Evolutionary conservation across 2,888 invertebrate species (phyloP), one percentile per base, ranked within the genome.

Genomic region (Hydrotaea cyrtoneurina): DNA sequence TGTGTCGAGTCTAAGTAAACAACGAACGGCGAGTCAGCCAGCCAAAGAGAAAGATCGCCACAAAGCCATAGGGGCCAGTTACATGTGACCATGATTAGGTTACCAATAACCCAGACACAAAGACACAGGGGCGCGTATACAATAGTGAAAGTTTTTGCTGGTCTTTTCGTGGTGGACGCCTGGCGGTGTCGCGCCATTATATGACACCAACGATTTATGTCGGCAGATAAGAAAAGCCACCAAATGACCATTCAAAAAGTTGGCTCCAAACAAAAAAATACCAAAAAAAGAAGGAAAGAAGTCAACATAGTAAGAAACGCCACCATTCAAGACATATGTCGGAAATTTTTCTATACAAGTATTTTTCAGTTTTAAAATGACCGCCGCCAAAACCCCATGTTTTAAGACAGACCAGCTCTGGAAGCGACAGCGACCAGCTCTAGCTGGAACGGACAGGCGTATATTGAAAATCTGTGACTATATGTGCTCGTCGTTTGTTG

Each of bases 121-220:
- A n/a, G 17, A 11, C 23, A 19, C 43, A 3, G 19, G 39, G 11
- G 5, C 69, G 26, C 13, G 23, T 2, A 57, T 43, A 75, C 74
- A 79, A 82, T 69, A 79, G 84, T 78, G 84, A 84, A 84, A 84
- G 83, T 84, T 84, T 73, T 31, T 76, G 64, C 26, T 59, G 11
- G 19, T 59, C 62, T 53, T 31, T n/a, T 31, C 31, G 36, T 21
- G 19, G 50, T 75, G 76, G 84, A 81, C 81, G 84, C 79, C 84
- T 84, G 57, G 81, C 76, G 53, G 66, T 74, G 85, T 76, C 82
- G 85, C 85, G 82, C 78, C 85, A 74, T 82, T 79, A 79, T 43
- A 59, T 82, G 85, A 85, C 85, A 85, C 76, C 77, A 69, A 73
- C 73, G 76, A 85, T 85, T 85, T 85, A 85, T 85, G 73, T 82